Base-by-base conservation (phyloP, 2,797 vertebrate species). In the Lutjanus campechanus region DNA sequence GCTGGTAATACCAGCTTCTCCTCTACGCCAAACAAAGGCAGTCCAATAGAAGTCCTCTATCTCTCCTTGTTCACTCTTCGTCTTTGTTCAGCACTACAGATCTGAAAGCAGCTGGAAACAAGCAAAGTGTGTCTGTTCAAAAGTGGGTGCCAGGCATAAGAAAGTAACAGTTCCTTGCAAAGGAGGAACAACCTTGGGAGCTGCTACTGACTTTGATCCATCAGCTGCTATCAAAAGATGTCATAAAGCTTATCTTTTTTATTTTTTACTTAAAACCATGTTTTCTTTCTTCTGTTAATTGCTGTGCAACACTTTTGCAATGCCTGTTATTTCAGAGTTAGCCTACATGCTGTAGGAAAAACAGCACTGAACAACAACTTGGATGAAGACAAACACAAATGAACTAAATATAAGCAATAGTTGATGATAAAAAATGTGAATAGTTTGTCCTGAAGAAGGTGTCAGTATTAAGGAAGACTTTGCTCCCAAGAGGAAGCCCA, bases 1-100 rank as follows among this genome's bases (percentile, higher is more conserved):
- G 73, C 69, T 77, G 69, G 53, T 76, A 65, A 67, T 25, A 64
- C 47, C 64, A 58, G 60, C 49, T 61, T 72, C 20, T 36, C 36
- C 72, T 63, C 67, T 5, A 11, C 2, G 3, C 50, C 76, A 66
- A 61, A 78, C 82, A 76, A 76, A 81, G 25, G 41, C 43, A 22
- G 51, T 19, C 61, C 66, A 10, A 8, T n/a, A 50, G 60, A 0
- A 0, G 36, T 29, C 58, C 53, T 82, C 66, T 29, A 22, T 53
- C 72, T 49, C 63, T 69, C 20, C 49, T 36, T 72, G 22, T 76
- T 76, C 62, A 15, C 8, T 1, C 19, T 6, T 9, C 29, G 5
- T 71, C 43, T 73, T 79, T 76, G 55, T 75, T 80, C 47, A n/a
- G 55, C 17, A 19, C 41, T 54, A 11, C 44, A 58, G 47, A 67